A percentile compares a stretch with the other conserved stretches of the same genome.
Conservation (phyloP, 2,113 vertebrate species). For the Podiceps cristatus region DNA sequence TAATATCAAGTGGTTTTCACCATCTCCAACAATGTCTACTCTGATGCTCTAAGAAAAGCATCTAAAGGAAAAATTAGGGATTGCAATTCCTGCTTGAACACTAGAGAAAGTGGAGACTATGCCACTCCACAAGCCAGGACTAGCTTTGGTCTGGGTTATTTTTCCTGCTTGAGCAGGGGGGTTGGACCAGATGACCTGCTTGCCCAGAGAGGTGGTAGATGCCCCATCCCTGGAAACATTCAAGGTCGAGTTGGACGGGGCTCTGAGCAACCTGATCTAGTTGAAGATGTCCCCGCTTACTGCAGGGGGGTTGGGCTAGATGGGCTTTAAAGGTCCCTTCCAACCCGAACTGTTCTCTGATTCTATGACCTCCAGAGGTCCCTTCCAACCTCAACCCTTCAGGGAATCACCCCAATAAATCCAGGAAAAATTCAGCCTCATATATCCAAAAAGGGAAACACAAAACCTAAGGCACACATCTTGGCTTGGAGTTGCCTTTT, state of each 20-base stretch:
- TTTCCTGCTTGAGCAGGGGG: neutral
- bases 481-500: neutral
- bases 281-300: neutral
- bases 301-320: too few species aligned
- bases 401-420: neutral
- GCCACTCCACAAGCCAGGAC: neutral
- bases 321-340: neutral
- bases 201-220: neutral
- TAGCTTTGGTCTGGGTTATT: neutral
- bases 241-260: rapidly evolving
- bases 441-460: neutral
- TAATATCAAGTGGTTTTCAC: neutral
- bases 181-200: neutral
- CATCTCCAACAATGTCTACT: neutral
- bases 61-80: neutral
- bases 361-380: neutral
- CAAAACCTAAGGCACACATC: neutral
- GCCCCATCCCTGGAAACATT: neutral
- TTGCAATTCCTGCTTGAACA: neutral
- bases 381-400: neutral
- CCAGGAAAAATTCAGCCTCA: neutral
- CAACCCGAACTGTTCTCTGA: neutral
- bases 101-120: neutral
- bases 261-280: neutral
- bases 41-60: too few species aligned